phyloP scores from a whole-genome alignment of 2,888 invertebrate genomes.

The Chelonus formosanus region DNA sequence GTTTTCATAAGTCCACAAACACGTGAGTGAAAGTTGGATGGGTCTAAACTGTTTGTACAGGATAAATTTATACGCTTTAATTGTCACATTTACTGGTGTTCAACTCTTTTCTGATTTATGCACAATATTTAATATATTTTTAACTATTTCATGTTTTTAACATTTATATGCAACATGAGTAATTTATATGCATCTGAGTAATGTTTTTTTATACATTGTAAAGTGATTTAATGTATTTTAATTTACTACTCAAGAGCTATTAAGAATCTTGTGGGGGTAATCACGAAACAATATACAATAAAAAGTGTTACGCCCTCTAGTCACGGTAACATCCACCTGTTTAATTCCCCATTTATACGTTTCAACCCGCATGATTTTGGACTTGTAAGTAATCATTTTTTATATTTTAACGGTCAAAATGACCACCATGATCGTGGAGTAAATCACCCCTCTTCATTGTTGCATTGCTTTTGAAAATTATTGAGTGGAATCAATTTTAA shows the following conservation, averaged over 20 bases:
- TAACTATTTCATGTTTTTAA: too few species aligned
- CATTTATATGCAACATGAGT: not conserved
- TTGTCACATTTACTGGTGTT: too few species aligned
- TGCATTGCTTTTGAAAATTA: too few species aligned
- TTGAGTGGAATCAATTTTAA: too few species aligned
- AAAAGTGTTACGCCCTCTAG: slow-evolving; percentile 39
- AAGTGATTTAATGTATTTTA: not conserved
- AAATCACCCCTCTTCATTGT: not conserved
- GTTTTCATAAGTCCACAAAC: too few species aligned
- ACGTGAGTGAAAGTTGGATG: too few species aligned
- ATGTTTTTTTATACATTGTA: not conserved
- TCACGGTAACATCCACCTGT: slow-evolving; percentile 54
- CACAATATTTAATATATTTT: too few species aligned
- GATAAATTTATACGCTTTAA: too few species aligned
- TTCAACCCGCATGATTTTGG: slow-evolving; percentile 38
- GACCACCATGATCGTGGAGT: slow-evolving; percentile 50
- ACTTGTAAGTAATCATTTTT: slow-evolving; percentile 38
- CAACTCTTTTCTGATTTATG: too few species aligned
- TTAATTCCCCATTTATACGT: not conserved
- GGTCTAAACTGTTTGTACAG: too few species aligned
- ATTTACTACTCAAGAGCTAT: not conserved
- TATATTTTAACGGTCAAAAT: slow-evolving; percentile 56
- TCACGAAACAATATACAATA: slow-evolving; percentile 34
- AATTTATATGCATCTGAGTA: not conserved
- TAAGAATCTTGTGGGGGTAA: slow-evolving; percentile 23